Evolutionary conservation across 1,140 invertebrate species (phyloP).

Genomic region (Limonius californicus): DNA sequence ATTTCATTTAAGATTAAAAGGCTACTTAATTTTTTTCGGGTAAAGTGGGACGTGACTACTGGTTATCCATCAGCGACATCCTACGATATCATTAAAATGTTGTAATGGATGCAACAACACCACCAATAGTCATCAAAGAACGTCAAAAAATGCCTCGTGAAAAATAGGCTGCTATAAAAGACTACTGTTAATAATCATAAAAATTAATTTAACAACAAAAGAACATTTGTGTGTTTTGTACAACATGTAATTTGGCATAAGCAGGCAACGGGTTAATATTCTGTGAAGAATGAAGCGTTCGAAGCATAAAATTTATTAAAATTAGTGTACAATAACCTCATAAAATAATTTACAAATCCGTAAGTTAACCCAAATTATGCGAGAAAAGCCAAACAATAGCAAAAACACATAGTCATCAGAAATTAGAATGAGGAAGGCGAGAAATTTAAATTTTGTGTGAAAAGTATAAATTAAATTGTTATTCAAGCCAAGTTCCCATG

Average conservation of each 20-base stretch:
- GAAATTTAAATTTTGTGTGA: slow-evolving; percentile 17
- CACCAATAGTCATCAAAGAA: too few species aligned
- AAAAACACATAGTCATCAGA: slow-evolving; percentile 13
- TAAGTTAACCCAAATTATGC: slow-evolving; percentile 15
- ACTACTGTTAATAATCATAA: neutral
- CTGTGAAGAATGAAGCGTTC: neutral
- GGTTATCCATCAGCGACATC: too few species aligned
- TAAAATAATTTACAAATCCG: slow-evolving; percentile 11
- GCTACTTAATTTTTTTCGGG: too few species aligned
- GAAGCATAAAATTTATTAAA: slow-evolving; percentile 1
- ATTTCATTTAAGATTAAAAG: too few species aligned
- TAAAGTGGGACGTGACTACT: too few species aligned
- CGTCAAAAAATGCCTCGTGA: too few species aligned
- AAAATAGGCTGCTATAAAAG: too few species aligned
- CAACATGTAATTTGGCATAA: neutral
- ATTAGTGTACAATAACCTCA: slow-evolving; percentile 9
- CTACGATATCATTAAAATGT: too few species aligned
- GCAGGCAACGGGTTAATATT: neutral
- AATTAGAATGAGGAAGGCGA: slow-evolving; percentile 15
- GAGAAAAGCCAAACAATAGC: slow-evolving; percentile 7
- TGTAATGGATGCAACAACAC: too few species aligned
- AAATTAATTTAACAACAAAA: neutral
- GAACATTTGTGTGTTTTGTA: neutral
- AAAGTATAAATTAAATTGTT: slow-evolving; percentile 18
- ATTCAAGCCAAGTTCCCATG: slow-evolving; percentile 12